These are phyloP conservation scores for Sebastes matsubarae DNA, from an alignment of 2,797 vertebrate genomes.

Conservation along the genomic window DNA sequence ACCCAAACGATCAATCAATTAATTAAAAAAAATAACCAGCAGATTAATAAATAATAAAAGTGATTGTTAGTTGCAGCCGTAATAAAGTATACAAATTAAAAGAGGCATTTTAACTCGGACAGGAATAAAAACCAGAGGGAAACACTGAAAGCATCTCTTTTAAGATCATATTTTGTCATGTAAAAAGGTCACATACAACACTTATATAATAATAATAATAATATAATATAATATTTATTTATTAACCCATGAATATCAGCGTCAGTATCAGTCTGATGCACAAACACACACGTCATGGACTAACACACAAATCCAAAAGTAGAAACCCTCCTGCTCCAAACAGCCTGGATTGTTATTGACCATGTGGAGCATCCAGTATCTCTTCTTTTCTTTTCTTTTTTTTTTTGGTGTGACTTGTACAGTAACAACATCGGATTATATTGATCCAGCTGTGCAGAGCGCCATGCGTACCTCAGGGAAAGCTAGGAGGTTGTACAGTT, in stretches of 20 bases:
- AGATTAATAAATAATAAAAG: neutral
- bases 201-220: too few species aligned
- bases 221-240: neutral
- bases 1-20: neutral
- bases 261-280: neutral
- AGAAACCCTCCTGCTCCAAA: slow-evolving; percentile 17
- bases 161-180: neutral
- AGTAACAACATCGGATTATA: slow-evolving; percentile 59
- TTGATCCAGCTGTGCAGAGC: slow-evolving; percentile 32
- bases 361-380: neutral
- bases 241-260: neutral
- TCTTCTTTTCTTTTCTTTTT: neutral
- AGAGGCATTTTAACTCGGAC: neutral
- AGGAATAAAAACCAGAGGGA: neutral
- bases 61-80: neutral
- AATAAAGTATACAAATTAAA: neutral
- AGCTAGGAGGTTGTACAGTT: slow-evolving; percentile 99
- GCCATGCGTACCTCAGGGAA: slow-evolving; percentile 90
- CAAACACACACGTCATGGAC: neutral
- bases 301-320: neutral
- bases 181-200: neutral
- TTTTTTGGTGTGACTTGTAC: slow-evolving; percentile 79
- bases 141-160: neutral
- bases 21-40: neutral
- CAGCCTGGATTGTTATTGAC: slow-evolving; percentile 14